Evolutionary conservation across 1,140 invertebrate species (phyloP), one percentile per base, ranked within the genome.

Genomic region (Subanguina moxae): DNA sequence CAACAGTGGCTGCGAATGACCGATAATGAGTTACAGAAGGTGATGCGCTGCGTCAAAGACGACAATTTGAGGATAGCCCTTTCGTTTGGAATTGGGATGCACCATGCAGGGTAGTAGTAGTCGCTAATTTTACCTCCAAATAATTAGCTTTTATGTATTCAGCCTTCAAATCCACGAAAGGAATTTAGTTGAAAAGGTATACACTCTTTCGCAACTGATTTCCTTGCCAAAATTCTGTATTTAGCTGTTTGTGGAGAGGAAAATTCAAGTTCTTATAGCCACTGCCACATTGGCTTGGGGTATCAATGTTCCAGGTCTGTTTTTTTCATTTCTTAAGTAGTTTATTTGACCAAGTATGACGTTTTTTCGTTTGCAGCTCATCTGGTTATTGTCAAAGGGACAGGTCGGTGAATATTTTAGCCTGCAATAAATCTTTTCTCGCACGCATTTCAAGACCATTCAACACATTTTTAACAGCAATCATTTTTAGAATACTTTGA

Each of bases 281-380:
- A 98, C 95, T 0, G 91, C 93, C 8, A 99, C 95, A 0, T 84
- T 98, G 30, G 95, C 95, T 0, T 99, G 95, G 95, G 96, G 95
- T 58, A 94, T 98, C 0, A 98, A 98, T 85, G 91, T 97, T 75
- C 95, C 95, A 1, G 32, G 32, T 38, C 3, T 38, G 32, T 38
- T 38, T 38, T 5, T 11, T 5, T 38, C 11, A 38, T 5, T n/a
- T n/a, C 3, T 5, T 38, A 11, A 38, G 11, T 38, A 38, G 32
- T 11, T 38, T 38, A 3, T 38, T 38, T 11, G 32, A 38, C 11
- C 3, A 38, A 38, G 11, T 5, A 3, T 38, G 32, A 38, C 32
- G 3, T 38, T 38, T 38, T 38, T 38, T 5, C 11, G 32, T 38
- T 38, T 38, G 32, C 3, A 38, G 94, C 95, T 23, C 91, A 93